These are phyloP conservation scores for Heliopora coerulea DNA, from an alignment of 92 coral and sea anemone species.

Conservation along the genomic window DNA sequence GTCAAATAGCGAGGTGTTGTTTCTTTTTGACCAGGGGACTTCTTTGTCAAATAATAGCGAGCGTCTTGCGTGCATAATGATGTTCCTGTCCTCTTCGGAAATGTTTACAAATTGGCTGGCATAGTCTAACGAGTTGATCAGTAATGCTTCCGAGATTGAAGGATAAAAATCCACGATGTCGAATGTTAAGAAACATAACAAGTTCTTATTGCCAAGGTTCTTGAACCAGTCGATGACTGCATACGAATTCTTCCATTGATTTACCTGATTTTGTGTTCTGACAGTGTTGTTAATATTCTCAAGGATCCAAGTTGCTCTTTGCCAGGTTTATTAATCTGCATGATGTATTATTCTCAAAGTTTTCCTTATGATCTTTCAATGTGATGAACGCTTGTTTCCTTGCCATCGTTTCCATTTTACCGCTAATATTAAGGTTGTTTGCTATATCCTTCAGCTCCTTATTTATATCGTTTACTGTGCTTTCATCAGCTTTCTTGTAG, in stretches of 20 bases:
- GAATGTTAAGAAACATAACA: too few relatives aligned
- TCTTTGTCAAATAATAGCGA: not conserved
- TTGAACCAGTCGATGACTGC: too few relatives aligned
- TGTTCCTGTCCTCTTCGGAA: not conserved
- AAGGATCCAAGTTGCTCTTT: conserved; percentile 8
- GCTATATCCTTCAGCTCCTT: not conserved
- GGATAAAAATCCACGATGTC: too few relatives aligned
- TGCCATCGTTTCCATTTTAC: conserved; percentile 6
- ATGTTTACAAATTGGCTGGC: not conserved
- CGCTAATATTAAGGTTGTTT: conserved; percentile 17
- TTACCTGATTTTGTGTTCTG: too few relatives aligned
- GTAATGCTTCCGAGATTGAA: not conserved
- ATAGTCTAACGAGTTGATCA: not conserved
- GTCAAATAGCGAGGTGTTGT: not conserved
- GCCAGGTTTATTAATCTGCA: conserved; percentile 3
- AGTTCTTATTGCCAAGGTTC: too few relatives aligned
- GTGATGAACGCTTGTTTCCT: not conserved
- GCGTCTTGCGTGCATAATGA: not conserved
- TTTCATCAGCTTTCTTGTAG: conserved; percentile 13
- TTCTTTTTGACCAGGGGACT: too few relatives aligned
- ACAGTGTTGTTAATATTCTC: too few relatives aligned
- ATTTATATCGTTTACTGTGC: conserved; percentile 3
- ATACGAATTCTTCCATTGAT: too few relatives aligned
- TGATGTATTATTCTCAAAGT: conserved; percentile 4
- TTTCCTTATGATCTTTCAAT: conserved; percentile 12